Percentiles rank a stretch among this genome's conserved stretches.
phyloP scores from a whole-genome alignment of 1,140 invertebrate species.

The Lineus longissimus region DNA sequence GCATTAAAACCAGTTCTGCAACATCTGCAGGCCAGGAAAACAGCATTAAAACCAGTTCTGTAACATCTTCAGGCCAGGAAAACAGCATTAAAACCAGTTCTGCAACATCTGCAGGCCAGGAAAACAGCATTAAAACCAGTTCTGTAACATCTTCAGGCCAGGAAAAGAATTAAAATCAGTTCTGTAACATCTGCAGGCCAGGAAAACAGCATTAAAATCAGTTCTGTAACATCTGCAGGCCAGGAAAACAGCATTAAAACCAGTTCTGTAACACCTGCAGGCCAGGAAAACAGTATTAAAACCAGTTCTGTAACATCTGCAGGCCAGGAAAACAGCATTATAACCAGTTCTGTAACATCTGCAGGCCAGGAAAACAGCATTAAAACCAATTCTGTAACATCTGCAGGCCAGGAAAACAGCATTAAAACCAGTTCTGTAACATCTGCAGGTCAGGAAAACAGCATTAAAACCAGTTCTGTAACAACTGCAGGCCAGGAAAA shows the following conservation, averaged over 20 bases:
- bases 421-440: constrained; percentile 71
- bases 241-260: not conserved
- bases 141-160: constrained; percentile 77
- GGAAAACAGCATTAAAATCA: not conserved
- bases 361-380: constrained; percentile 19
- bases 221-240: constrained; percentile 84
- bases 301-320: constrained; percentile 83
- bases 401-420: constrained; percentile 40
- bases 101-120: constrained; percentile 73
- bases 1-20: constrained; percentile 67
- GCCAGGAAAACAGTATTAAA: constrained; percentile 7
- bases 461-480: constrained; percentile 67
- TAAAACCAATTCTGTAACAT: constrained; percentile 79
- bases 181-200: constrained; percentile 78
- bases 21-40: constrained; percentile 63
- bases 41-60: constrained; percentile 63
- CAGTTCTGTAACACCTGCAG: constrained; percentile 84
- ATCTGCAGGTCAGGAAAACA: constrained; percentile 59
- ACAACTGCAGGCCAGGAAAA: constrained; percentile 63
- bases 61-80: constrained; percentile 67
- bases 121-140: constrained; percentile 45
- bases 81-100: constrained; percentile 56
- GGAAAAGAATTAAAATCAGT: constrained; percentile 46
- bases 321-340: constrained; percentile 15
- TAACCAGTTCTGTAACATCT: constrained; percentile 83